phyloP scores from a whole-genome alignment of 1,140 invertebrate genomes.

The Lepidurus packardi region DNA sequence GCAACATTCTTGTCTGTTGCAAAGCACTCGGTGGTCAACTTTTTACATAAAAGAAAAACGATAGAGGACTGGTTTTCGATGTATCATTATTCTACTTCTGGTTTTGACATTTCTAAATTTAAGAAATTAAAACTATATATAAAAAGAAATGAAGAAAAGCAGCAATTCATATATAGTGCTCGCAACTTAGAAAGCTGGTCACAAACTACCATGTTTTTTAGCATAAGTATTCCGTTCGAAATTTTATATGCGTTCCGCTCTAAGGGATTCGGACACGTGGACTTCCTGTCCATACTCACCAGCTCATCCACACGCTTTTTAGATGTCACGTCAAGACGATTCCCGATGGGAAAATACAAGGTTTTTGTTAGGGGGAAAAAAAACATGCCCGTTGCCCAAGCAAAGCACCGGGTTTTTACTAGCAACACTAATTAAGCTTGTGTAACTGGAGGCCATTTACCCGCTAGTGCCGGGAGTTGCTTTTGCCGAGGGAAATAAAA shows the following conservation, averaged over 20 bases:
- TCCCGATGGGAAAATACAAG: not conserved
- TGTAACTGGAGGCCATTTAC: constrained; percentile 18
- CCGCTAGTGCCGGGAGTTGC: not conserved
- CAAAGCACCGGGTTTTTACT: not conserved
- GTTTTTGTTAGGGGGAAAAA: not conserved
- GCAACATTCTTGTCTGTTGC: no score
- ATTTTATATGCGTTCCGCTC: not conserved
- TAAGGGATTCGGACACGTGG: not conserved
- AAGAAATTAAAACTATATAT: no score
- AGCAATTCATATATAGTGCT: no score
- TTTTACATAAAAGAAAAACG: no score
- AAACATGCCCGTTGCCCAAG: not conserved
- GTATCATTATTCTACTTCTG: no score
- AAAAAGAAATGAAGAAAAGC: no score
- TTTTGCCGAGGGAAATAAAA: not conserved
- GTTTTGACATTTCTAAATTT: no score
- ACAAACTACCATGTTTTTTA: no score
- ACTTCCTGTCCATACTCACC: not conserved
- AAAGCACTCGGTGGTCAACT: no score
- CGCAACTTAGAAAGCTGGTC: no score
- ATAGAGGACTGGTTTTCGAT: no score
- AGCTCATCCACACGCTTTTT: not conserved
- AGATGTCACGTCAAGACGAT: not conserved
- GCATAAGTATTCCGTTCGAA: not conserved
- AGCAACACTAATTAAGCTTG: not conserved